Conservation (phyloP, 2,797 vertebrate species). For the Protosalanx chinensis region DNA sequence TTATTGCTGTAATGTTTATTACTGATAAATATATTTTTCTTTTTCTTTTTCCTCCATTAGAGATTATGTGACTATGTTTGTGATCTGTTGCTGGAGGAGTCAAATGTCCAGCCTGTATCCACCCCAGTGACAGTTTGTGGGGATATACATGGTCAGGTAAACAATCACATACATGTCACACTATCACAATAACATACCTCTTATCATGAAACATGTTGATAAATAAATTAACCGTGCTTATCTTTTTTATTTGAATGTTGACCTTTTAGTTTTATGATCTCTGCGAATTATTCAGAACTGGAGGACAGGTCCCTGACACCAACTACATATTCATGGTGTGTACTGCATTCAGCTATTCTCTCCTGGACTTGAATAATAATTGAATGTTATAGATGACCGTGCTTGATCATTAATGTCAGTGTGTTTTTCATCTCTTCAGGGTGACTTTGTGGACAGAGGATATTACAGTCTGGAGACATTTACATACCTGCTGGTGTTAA, state of each 20-base stretch:
- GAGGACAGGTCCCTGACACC: background rate
- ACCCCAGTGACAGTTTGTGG: slow-evolving; percentile 97
- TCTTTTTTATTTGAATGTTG: background rate
- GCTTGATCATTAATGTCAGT: background rate
- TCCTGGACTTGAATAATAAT: background rate
- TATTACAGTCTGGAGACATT: slow-evolving; percentile 96
- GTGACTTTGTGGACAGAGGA: slow-evolving; percentile 94
- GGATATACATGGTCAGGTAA: slow-evolving; percentile 92
- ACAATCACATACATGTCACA: background rate
- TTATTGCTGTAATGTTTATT: too few species aligned
- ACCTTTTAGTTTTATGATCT: background rate
- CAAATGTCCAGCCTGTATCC: slow-evolving; percentile 95
- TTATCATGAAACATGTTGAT: background rate
- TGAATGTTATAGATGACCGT: background rate
- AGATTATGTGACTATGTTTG: slow-evolving; percentile 96
- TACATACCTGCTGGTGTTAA: slow-evolving; percentile 91
- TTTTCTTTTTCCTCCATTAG: slow-evolving; percentile 56
- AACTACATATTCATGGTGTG: background rate
- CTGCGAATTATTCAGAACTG: background rate
- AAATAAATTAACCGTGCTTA: background rate
- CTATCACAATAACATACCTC: too few species aligned
- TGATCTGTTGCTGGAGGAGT: slow-evolving; percentile 94
- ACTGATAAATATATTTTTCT: too few species aligned
- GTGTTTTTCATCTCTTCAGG: slow-evolving; percentile 64
- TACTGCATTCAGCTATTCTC: background rate